phyloP scores from a whole-genome alignment of 92 coral and sea anemone species.

The Nematostella vectensis region DNA sequence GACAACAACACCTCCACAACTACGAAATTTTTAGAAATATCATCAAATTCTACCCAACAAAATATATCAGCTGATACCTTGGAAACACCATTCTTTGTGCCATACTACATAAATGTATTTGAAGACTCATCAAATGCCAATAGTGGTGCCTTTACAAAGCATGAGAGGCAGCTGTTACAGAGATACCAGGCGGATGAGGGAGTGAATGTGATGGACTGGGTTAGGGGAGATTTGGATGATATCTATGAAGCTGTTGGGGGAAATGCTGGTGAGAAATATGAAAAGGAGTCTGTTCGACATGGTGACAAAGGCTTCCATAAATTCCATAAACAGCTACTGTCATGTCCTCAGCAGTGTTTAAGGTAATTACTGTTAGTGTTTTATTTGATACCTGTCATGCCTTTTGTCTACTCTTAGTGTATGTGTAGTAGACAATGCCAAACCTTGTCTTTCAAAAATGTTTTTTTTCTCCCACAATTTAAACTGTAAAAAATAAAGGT shows the following conservation, averaged over 20 bases:
- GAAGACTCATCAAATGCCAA: slow-evolving; percentile 23
- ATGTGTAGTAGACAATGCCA: too few relatives aligned
- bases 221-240: neutral
- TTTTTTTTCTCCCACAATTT: too few relatives aligned
- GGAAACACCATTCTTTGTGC: slow-evolving; percentile 26
- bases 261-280: slow-evolving; percentile 46
- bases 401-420: too few relatives aligned
- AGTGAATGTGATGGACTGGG: slow-evolving; percentile 16
- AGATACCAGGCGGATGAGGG: slow-evolving; percentile 68
- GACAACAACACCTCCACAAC: neutral
- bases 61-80: too few relatives aligned
- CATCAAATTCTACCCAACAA: neutral
- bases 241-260: neutral
- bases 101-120: slow-evolving; percentile 63
- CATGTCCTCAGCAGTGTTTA: slow-evolving; percentile 70
- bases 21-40: neutral
- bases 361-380: slow-evolving; percentile 34
- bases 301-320: slow-evolving; percentile 80
- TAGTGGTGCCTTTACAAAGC: slow-evolving; percentile 20
- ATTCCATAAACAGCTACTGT: slow-evolving; percentile 57
- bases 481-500: too few relatives aligned
- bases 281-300: slow-evolving; percentile 52
- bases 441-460: too few relatives aligned
- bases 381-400: neutral
- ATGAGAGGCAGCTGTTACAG: slow-evolving; percentile 56